phyloP scores from a whole-genome alignment of 1,140 invertebrate genomes.

The Bombus superbus region DNA sequence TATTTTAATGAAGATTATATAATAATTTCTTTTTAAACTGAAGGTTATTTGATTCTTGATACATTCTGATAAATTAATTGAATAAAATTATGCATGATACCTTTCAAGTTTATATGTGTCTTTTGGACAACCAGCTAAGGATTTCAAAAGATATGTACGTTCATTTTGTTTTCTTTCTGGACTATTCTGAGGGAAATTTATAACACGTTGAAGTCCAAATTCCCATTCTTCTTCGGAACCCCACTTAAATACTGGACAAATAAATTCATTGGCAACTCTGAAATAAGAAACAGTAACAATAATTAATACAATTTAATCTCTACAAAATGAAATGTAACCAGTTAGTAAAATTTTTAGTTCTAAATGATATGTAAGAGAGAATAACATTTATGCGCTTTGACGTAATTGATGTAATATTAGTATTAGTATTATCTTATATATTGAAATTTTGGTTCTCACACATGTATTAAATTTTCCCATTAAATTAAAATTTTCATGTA shows the following conservation, averaged over 20 bases:
- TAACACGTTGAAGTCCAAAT: constrained; percentile 88
- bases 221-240: constrained; percentile 90
- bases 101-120: constrained; percentile 86
- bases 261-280: constrained; percentile 88
- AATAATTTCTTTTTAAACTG: neutral
- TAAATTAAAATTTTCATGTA: neutral
- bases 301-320: neutral
- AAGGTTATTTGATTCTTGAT: neutral
- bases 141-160: constrained; percentile 89
- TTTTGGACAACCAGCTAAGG: constrained; percentile 88
- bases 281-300: constrained; percentile 15
- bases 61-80: neutral
- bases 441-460: neutral
- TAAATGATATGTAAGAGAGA: no score
- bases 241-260: constrained; percentile 91
- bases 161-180: constrained; percentile 86
- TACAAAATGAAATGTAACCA: neutral
- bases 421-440: neutral
- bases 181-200: constrained; percentile 86
- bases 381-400: no score
- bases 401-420: no score
- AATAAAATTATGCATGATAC: constrained; percentile 60
- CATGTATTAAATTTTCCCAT: neutral
- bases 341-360: neutral
- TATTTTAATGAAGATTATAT: neutral